These are phyloP conservation scores for Limnodromus scolopaceus DNA, from an alignment of 2,797 vertebrate genomes.

Conservation along the genomic window DNA sequence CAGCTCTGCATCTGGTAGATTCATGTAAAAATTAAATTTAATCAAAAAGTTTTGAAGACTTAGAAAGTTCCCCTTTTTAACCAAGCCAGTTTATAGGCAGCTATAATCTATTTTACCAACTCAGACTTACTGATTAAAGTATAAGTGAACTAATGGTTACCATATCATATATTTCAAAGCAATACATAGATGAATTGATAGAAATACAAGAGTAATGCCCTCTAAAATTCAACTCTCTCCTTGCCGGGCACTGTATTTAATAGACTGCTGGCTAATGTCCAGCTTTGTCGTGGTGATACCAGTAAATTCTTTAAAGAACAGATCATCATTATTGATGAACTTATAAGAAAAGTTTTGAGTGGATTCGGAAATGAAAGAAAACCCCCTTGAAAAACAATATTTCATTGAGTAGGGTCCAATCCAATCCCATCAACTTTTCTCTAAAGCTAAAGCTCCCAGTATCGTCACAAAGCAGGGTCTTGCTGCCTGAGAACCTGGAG, in stretches of 20 bases:
- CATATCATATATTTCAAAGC: background rate
- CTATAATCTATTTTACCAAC: background rate
- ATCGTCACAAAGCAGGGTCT: too few species aligned
- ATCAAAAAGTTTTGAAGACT: background rate
- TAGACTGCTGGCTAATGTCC: background rate
- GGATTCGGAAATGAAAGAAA: background rate
- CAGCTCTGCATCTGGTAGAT: background rate
- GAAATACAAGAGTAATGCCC: background rate
- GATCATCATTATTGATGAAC: background rate
- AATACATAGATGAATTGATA: background rate
- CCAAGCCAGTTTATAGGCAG: background rate
- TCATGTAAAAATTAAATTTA: background rate
- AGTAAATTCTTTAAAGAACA: background rate
- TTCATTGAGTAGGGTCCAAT: background rate
- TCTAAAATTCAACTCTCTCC: background rate
- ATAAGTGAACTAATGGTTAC: background rate
- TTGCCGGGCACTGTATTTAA: rapidly evolving
- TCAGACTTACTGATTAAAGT: background rate
- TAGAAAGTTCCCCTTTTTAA: background rate
- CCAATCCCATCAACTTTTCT: background rate
- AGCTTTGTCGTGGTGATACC: background rate
- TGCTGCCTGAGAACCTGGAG: background rate
- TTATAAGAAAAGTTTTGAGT: background rate
- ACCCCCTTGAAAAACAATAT: background rate
- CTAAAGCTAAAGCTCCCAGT: background rate